Base-by-base conservation (phyloP, 1,140 invertebrate genomes). In the Camponotus pennsylvanicus region DNA sequence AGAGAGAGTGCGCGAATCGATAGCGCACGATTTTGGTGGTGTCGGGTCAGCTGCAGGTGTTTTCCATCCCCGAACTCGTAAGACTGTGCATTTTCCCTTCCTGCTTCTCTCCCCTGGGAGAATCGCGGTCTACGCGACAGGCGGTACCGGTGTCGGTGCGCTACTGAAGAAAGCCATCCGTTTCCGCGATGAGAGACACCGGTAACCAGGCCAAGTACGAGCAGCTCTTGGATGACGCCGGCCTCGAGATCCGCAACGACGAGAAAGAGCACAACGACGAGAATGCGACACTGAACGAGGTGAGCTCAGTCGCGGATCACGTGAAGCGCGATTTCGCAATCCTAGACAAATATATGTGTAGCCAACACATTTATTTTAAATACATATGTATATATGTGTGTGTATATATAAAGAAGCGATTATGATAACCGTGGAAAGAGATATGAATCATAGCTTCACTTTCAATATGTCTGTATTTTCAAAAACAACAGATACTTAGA, bases 221-320 rank as follows among this genome's bases (percentile, higher is more conserved):
- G 66, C 64, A 90, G 49, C 77, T 90, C n/a, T 90, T 90, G 71
- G 89, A 90, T 61, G 86, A 90, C 49, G 89, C 89, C 70, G 86
- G 79, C 8, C 70, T 90, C 15, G 88, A 88, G 11, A 69, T 80
- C 32, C 55, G 69, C 52, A 61, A 27, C 64, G 27, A 70, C 21
- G 77, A 90, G 45, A 90, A 90, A 45, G 86, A 88, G 34, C 77
- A 0, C 18, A 76, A 84, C 15, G 55, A 85, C 7, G 79, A 89
- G 18, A 85, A 87, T 87, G 55, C 79, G 21, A 18, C 57, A 13
- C 9, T 90, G 34, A 70, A 87, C 1, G 89, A 88, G 76, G 88
- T 90, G 77, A 85, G 40, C 18, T 5, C 27, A 49, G 15, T 27
- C 9, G 55, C 34, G 34, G 37, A 18, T 49, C 49, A 52, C 49